Evolutionary conservation across 2,797 vertebrate species (phyloP), one percentile per base, ranked within the genome.

Genomic region (Vultur gryphus): DNA sequence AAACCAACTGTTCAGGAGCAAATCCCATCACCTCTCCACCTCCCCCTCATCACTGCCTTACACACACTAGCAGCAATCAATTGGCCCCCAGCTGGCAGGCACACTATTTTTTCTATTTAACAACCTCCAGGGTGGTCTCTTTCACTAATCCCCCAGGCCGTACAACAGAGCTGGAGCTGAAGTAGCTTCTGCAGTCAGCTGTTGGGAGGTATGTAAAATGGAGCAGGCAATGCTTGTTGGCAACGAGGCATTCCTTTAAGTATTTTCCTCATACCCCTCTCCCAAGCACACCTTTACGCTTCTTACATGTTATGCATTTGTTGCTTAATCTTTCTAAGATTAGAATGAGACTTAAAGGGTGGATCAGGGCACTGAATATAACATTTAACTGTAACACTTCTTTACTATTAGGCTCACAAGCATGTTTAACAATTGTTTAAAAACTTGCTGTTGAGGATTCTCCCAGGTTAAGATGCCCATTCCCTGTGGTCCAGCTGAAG

Each of bases 71-170:
- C 93, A 90, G 93, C 88, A 95, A 96, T 95, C 91, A 92, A 94
- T 96, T 39, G 96, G 93, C 77, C 87, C 94, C 94, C 94, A 96
- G 92, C 95, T 96, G 96, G 91, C 86, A 97, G 92, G 86, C 84
- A 69, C 61, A 80, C 81, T 83, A 90, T 90, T 95, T 97, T 96
- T 97, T 80, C 90, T 95, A 93, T 97, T 97, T 96, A 97, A 97
- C 93, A 95, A 43, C 84, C 76, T 97, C 78, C 92, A 92, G 95
- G 96, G 93, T 97, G 96, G 93, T 97, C 93, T 95, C 80, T 90
- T 86, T 96, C 84, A 87, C 94, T 97, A 97, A 97, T 97, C 93
- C 91, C 86, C 51, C 83, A 90, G 95, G 95, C 85, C 37, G 17
- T 91, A 95, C 91, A 93, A 77, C 88, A 77, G 95, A 90, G 70